A percentile compares a stretch with the other conserved stretches of the same genome.
Evolutionary conservation across 2,888 invertebrate species (phyloP).

Genomic region (Cremastobaeus sp.): DNA sequence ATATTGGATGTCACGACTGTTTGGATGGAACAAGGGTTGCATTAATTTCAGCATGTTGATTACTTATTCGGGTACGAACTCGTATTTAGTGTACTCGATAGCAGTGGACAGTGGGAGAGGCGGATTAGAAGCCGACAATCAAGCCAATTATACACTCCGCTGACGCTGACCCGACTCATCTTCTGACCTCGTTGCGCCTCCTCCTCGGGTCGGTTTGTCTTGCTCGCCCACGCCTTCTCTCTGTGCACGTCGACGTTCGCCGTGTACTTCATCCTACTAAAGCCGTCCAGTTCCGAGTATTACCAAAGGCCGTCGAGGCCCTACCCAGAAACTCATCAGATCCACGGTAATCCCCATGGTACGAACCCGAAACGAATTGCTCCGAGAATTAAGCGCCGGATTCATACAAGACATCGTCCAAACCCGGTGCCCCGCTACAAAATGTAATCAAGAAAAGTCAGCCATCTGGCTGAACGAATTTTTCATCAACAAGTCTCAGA

Average conservation of each 20-base stretch:
- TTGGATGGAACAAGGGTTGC: constrained; percentile 27
- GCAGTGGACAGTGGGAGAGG: constrained; percentile 69
- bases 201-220: constrained; percentile 53
- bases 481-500: constrained; percentile 29
- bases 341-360: constrained; percentile 74
- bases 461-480: constrained; percentile 36
- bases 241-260: constrained; percentile 53
- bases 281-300: constrained; percentile 67
- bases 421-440: constrained; percentile 56
- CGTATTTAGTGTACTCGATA: constrained; percentile 55
- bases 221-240: constrained; percentile 53
- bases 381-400: constrained; percentile 71
- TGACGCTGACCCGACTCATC: constrained; percentile 75
- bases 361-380: constrained; percentile 73
- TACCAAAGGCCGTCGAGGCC: constrained; percentile 66
- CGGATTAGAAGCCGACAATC: constrained; percentile 78
- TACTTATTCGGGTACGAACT: constrained; percentile 52
- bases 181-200: constrained; percentile 65
- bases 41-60: constrained; percentile 52
- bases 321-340: constrained; percentile 76
- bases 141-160: constrained; percentile 78
- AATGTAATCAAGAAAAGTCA: constrained; percentile 54
- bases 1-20: constrained; percentile 42
- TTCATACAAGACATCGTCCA: constrained; percentile 65
- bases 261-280: constrained; percentile 65